These are phyloP conservation scores for Cephus pulcher DNA, from an alignment of 2,888 invertebrate genomes.

Conservation along the genomic window DNA sequence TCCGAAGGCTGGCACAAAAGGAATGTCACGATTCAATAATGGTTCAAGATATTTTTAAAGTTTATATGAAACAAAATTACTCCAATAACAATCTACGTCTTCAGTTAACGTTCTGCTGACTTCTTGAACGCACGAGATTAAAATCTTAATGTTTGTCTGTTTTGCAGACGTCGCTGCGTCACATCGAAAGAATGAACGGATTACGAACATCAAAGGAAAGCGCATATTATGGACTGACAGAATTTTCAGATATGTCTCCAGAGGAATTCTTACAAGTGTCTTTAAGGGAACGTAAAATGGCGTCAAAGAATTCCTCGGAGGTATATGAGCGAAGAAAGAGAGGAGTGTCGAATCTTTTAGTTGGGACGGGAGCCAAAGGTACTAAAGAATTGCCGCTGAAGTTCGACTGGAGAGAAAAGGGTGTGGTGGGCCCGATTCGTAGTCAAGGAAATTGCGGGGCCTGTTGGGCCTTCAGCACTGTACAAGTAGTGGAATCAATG, in stretches of 20 bases:
- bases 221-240: conserved; percentile 72
- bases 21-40: not conserved
- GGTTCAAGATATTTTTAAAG: conserved; percentile 6
- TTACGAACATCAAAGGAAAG: conserved; percentile 61
- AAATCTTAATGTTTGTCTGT: not conserved
- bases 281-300: conserved; percentile 54
- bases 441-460: conserved; percentile 85
- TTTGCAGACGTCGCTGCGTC: conserved; percentile 67
- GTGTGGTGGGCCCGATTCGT: conserved; percentile 75
- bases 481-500: conserved; percentile 83
- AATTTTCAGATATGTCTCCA: conserved; percentile 72
- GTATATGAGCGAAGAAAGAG: conserved; percentile 6
- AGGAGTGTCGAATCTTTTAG: conserved; percentile 46
- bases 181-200: conserved; percentile 67
- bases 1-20: not conserved
- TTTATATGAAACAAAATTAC: not conserved
- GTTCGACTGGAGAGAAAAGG: conserved; percentile 74
- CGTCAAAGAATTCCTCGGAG: conserved; percentile 37
- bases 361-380: not conserved
- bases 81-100: not conserved
- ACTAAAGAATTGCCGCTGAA: conserved; percentile 44
- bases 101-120: not conserved
- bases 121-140: not conserved
- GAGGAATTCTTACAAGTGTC: conserved; percentile 69
- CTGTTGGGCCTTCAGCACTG: conserved; percentile 88